phyloP scores from a whole-genome alignment of 1,140 invertebrate genomes.

The Cydia fagiglandana region DNA sequence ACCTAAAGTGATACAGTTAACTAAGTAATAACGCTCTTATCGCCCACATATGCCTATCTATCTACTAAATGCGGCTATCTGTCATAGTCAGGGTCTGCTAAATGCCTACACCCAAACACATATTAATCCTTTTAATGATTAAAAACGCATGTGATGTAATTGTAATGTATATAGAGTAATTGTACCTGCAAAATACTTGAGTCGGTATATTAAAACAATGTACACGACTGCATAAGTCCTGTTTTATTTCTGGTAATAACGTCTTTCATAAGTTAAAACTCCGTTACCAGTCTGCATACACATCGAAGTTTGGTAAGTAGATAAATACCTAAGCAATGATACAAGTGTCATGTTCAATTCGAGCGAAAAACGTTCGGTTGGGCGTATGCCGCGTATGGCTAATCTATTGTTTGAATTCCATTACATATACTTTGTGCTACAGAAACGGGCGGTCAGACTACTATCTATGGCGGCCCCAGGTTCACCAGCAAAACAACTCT shows the following conservation, averaged over 20 bases:
- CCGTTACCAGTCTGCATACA: background rate
- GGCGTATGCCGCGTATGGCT: background rate
- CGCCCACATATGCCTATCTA: conserved; percentile 6
- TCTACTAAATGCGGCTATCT: background rate
- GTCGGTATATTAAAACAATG: too few species aligned
- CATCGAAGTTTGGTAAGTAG: too few species aligned
- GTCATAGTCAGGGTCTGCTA: background rate
- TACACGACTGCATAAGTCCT: too few species aligned
- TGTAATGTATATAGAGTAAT: too few species aligned
- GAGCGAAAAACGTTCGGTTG: background rate
- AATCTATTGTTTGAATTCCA: background rate
- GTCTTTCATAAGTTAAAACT: background rate
- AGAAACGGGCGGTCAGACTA: too few species aligned
- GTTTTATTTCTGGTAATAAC: too few species aligned
- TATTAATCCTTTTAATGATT: background rate
- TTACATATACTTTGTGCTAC: too few species aligned
- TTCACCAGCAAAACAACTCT: too few species aligned
- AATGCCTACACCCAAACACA: background rate
- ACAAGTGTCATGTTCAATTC: background rate
- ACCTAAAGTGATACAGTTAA: background rate
- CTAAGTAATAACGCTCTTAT: conserved; percentile 10
- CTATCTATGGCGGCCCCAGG: too few species aligned
- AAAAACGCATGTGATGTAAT: background rate
- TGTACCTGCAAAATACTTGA: too few species aligned
- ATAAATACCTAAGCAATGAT: too few species aligned